These are phyloP conservation scores for Trachymyrmex septentrionalis DNA, from an alignment of 1,140 invertebrate genomes.

Conservation along the genomic window DNA sequence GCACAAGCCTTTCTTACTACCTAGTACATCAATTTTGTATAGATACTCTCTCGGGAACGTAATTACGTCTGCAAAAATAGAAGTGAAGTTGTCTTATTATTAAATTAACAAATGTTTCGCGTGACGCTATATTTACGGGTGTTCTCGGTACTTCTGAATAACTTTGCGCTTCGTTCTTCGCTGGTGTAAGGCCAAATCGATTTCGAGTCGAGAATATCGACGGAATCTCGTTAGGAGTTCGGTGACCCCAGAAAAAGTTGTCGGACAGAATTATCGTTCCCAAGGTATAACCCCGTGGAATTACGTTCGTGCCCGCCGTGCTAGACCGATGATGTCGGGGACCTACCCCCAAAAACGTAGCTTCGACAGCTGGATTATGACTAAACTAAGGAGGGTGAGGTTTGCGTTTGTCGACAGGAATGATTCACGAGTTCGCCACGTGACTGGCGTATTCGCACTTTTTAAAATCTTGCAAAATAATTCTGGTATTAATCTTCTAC, in stretches of 20 bases:
- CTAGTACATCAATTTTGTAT: neutral
- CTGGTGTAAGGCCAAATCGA: slow-evolving; percentile 42
- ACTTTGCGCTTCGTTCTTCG: slow-evolving; percentile 17
- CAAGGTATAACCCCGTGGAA: slow-evolving; percentile 49
- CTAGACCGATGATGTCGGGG: slow-evolving; percentile 69
- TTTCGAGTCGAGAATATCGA: slow-evolving; percentile 51
- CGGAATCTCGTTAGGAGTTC: slow-evolving; percentile 63
- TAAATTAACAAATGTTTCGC: slow-evolving; percentile 35
- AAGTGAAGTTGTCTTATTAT: slow-evolving; percentile 13
- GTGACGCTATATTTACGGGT: slow-evolving; percentile 18
- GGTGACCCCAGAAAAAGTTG: slow-evolving; percentile 64
- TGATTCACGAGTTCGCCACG: slow-evolving; percentile 65
- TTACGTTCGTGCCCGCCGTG: slow-evolving; percentile 54
- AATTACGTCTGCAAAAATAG: neutral
- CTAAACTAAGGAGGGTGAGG: slow-evolving; percentile 65
- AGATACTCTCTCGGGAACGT: neutral
- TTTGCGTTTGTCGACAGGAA: slow-evolving; percentile 55
- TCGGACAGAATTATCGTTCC: slow-evolving; percentile 63
- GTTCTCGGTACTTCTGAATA: slow-evolving; percentile 46
- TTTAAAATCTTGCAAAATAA: slow-evolving; percentile 37
- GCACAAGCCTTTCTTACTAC: neutral
- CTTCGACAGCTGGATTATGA: slow-evolving; percentile 76
- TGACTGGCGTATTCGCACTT: slow-evolving; percentile 17
- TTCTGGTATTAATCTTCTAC: neutral
- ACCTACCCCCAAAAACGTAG: slow-evolving; percentile 68